Base-by-base conservation (phyloP, 2,888 invertebrate species). In the Nebria brevicollis region DNA sequence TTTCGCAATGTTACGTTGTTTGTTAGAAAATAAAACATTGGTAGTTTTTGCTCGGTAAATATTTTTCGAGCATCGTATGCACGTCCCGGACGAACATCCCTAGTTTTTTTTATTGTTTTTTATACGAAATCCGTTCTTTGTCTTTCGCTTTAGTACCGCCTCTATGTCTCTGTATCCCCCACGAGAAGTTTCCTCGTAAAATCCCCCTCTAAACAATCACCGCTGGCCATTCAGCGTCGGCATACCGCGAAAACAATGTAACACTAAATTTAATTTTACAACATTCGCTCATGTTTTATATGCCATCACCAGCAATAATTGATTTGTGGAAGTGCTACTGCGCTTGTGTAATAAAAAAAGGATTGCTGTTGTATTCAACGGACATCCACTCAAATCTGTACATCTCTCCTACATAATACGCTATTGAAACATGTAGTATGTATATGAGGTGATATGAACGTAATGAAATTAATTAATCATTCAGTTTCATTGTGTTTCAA, bases 271-370 rank as follows among this genome's bases (percentile, higher is more conserved):
- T 75, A 75, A 80, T 80, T 80, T 80, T 70, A 80, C 80, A 75
- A 75, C 80, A 64, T 70, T 80, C 80, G 70, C 75, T 80, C 80
- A 80, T 75, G 80, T 80, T 80, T 78, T 80, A 80, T 80, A 80
- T 11, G 68, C 80, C 75, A 80, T 80, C 75, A 80, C 68, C 75
- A 75, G 70, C 43, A 80, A 80, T 80, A 80, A 80, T 75, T 80
- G 80, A 80, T 75, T 68, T 20, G 54, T 54, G 54, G 11, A 54
- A 54, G 11, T 8, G 8, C 54, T 8, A 11, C 54, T 11, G 13
- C 54, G 8, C 54, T 11, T 11, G 8, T 54, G 13, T 54, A 11
- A 13, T 54, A 8, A 54, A 54, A 20, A 11, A 54, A 11, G 11
- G 13, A 54, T 54, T 54, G 11, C 6, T 13, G 4, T 54, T 8